Evolutionary conservation across 2,797 vertebrate species (phyloP).

Genomic region (Typhlichthys subterraneus): DNA sequence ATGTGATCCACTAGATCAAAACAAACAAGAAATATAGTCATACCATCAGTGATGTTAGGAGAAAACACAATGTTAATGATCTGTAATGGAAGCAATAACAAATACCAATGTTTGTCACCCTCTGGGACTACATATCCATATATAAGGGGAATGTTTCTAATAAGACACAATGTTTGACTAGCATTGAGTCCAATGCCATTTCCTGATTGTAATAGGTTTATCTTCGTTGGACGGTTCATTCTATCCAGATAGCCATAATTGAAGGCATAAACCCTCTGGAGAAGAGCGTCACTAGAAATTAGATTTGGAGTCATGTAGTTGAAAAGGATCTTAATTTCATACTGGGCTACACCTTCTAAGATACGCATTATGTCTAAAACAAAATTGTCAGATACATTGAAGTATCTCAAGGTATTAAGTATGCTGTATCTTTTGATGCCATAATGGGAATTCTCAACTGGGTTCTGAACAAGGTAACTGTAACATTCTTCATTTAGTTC

Average conservation of each 20-base stretch:
- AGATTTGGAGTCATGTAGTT: constrained; percentile 11
- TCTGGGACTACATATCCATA: constrained; percentile 8
- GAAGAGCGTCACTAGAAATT: constrained; percentile 19
- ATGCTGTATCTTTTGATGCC: constrained; percentile 16
- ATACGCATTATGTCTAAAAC: too few relatives aligned
- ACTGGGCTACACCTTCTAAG: background rate
- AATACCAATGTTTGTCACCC: constrained; percentile 12
- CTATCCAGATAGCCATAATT: constrained; percentile 26
- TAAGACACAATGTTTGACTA: constrained; percentile 14
- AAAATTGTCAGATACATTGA: constrained; percentile 1
- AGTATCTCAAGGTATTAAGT: constrained; percentile 10
- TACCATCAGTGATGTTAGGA: background rate
- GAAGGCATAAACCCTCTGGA: constrained; percentile 21
- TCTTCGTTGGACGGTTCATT: constrained; percentile 8
- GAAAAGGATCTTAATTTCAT: constrained; percentile 17
- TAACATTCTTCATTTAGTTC: constrained; percentile 2
- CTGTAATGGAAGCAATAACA: constrained; percentile 4
- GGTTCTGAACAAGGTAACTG: background rate
- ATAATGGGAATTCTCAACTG: constrained; percentile 17
- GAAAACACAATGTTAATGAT: constrained; percentile 5
- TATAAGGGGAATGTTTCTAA: constrained; percentile 5
- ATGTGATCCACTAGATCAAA: constrained; percentile 22
- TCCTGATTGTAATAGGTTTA: constrained; percentile 9
- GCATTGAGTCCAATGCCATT: constrained; percentile 9
- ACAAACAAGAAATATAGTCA: constrained; percentile 30